Conservation (phyloP, 2,888 invertebrate species). For the Harpagoxenus sublaevis region DNA sequence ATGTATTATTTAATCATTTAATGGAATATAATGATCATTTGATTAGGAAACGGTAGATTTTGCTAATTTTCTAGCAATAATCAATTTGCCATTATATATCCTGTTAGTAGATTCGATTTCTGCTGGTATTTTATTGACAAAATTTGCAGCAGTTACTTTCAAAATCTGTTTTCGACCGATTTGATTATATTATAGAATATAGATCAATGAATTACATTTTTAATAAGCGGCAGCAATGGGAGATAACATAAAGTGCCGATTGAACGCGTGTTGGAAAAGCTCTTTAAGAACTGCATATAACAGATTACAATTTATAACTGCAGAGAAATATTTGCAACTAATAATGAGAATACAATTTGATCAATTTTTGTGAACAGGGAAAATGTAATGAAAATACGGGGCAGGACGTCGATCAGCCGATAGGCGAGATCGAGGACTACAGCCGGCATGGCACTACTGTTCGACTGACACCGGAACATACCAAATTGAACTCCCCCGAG, state of each 20-base stretch:
- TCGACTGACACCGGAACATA: constrained; percentile 69
- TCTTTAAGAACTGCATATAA: not conserved
- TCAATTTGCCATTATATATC: no score
- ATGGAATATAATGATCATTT: no score
- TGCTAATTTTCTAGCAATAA: no score
- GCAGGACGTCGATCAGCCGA: constrained; percentile 59
- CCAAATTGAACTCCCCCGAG: constrained; percentile 69
- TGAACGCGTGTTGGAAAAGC: not conserved
- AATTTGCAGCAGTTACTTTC: no score
- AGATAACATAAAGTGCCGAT: not conserved
- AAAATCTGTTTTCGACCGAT: no score
- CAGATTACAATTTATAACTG: not conserved
- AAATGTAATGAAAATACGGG: constrained; percentile 49
- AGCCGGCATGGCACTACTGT: constrained; percentile 70
- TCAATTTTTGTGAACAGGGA: constrained; percentile 50
- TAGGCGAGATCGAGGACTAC: constrained; percentile 70
- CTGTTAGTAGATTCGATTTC: no score
- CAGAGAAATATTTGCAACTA: not conserved
- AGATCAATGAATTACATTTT: not conserved
- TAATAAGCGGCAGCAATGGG: not conserved
- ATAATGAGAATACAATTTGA: not conserved
- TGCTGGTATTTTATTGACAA: no score
- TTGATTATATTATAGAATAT: no score
- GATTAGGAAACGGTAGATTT: no score
- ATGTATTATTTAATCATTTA: no score